These are phyloP conservation scores for Stictocephala bisonia DNA, from an alignment of 2,888 invertebrate species.

Conservation along the genomic window DNA sequence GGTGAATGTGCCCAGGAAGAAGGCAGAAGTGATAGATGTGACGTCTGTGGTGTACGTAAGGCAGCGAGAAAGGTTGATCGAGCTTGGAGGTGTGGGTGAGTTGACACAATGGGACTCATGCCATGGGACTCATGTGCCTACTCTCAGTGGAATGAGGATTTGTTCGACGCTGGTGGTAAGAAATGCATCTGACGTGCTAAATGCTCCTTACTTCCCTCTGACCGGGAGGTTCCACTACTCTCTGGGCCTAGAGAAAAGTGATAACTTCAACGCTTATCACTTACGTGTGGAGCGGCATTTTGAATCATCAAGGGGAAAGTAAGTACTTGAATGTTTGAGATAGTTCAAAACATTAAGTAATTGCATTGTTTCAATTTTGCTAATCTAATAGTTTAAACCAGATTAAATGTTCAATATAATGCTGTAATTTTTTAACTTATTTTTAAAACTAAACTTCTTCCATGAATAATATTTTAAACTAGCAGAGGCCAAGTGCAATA, in stretches of 20 bases:
- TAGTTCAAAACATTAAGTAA: background rate
- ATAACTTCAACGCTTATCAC: constrained; percentile 72
- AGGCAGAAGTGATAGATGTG: constrained; percentile 84
- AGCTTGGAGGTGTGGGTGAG: constrained; percentile 62
- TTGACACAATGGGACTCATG: constrained; percentile 66
- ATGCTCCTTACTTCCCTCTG: constrained; percentile 67
- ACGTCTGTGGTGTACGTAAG: constrained; percentile 77
- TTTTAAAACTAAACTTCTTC: too few species aligned
- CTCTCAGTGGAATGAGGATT: constrained; percentile 74
- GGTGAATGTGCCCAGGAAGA: constrained; percentile 83
- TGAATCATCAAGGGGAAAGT: constrained; percentile 11
- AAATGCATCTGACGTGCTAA: constrained; percentile 64
- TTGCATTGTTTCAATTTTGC: background rate
- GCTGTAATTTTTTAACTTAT: too few species aligned
- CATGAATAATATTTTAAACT: too few species aligned
- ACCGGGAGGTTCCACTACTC: constrained; percentile 83
- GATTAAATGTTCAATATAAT: too few species aligned
- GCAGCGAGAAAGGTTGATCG: constrained; percentile 62
- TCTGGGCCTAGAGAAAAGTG: constrained; percentile 80
- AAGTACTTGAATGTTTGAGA: background rate
- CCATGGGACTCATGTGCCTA: constrained; percentile 15
- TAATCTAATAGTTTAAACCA: too few species aligned
- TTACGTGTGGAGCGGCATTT: constrained; percentile 24
- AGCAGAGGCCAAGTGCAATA: too few species aligned
- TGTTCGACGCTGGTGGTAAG: constrained; percentile 74